Evolutionary conservation across 2,888 invertebrate species (phyloP).

Genomic region (Parasteatoda lunata): DNA sequence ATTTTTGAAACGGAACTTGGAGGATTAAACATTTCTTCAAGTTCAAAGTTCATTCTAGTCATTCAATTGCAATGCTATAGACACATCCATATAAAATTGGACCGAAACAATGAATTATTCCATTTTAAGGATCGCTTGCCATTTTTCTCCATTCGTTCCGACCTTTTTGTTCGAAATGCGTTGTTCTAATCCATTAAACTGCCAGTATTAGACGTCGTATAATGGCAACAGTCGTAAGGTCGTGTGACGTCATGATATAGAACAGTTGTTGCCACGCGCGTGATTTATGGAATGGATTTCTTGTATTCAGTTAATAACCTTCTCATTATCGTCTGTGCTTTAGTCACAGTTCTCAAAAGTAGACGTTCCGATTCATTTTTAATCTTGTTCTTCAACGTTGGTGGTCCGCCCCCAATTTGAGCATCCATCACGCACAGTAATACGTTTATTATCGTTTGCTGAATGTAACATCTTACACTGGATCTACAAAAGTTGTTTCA

Average conservation of each 20-base stretch:
- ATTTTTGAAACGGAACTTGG: background rate
- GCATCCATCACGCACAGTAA: no score
- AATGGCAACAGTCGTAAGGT: slow-evolving; percentile 47
- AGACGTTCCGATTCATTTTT: slow-evolving; percentile 52
- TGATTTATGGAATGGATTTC: slow-evolving; percentile 57
- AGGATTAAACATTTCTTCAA: background rate
- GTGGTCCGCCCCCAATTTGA: slow-evolving; percentile 41
- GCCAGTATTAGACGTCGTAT: slow-evolving; percentile 40
- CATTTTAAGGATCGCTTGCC: slow-evolving; percentile 22
- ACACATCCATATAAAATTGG: background rate
- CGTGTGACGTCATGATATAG: slow-evolving; percentile 38
- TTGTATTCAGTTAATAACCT: slow-evolving; percentile 56
- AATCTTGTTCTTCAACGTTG: slow-evolving; percentile 34
- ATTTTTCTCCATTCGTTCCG: slow-evolving; percentile 62
- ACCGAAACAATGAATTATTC: slow-evolving; percentile 43
- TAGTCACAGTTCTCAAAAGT: slow-evolving; percentile 62
- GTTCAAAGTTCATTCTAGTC: background rate
- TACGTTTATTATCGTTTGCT: no score
- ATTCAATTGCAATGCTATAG: background rate
- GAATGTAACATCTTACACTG: no score
- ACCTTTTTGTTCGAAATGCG: slow-evolving; percentile 21
- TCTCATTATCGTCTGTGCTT: slow-evolving; percentile 48
- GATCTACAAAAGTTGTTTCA: no score
- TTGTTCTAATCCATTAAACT: slow-evolving; percentile 39
- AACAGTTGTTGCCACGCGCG: slow-evolving; percentile 22